Evolutionary conservation across 2,888 invertebrate species (phyloP), one percentile per base, ranked within the genome.

Genomic region (Drosophila robusta): DNA sequence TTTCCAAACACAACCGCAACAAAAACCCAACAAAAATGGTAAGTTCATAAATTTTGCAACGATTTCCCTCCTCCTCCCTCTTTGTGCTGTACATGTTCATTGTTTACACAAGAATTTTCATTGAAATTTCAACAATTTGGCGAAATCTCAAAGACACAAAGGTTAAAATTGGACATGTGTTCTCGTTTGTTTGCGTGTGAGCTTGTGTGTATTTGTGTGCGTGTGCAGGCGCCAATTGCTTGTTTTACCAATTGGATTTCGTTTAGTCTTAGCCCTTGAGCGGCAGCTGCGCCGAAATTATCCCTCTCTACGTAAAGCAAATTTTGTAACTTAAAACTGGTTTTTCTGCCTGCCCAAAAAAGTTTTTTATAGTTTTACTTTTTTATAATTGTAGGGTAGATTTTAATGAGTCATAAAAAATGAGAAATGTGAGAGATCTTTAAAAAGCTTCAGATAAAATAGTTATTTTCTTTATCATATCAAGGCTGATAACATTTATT

Each of bases 11-110:
- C 68, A 72, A 34, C 52, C 58, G 46, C 67, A 51, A 85, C 67
- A 78, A 80, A 85, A 68, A 66, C 70, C 78, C 69, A 78, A 77
- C 62, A 62, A 87, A 85, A 85, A 85, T 85, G 85, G 85, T 85
- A 85, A 85, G 87, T 86, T 64, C 45, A 70, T 66, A 41, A 55
- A 58, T 18, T 44, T 11, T 16, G 18, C 11, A 12, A 38, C 3
- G 14, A 9, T 18, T 16, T 11, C 18, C 18, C 14, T 7, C 18
- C 16, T 51, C 45, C 58, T 2, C 18, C 18, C 18, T 18, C 18
- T 18, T 18, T 18, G 18, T 1, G 18, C 18, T 18, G 18, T 18
- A 29, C 29, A 29, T 34, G 46, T 49, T 56, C 41, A 32, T 62
- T 79, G 76, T 85, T 81, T 85, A 70, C 66, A 66, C 61, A 47